Evolutionary conservation across 2,888 invertebrate species (phyloP).

Genomic region (Drosophila aldrichi): DNA sequence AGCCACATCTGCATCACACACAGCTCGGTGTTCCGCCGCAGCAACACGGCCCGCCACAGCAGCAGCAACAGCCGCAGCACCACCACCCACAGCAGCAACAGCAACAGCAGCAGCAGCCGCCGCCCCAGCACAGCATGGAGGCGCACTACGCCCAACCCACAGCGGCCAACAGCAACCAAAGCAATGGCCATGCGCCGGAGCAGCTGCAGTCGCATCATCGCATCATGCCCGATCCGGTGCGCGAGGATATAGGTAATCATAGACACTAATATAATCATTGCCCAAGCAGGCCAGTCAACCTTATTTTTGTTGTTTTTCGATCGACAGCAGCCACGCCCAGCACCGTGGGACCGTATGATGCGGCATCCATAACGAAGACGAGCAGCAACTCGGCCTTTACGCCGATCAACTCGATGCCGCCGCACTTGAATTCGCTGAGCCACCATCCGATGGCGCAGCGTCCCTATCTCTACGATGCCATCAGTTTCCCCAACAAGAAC

Average conservation of each 20-base stretch:
- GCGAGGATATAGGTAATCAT: slow-evolving; percentile 85
- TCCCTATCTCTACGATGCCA: slow-evolving; percentile 96
- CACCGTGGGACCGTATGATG: slow-evolving; percentile 86
- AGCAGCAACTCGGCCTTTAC: slow-evolving; percentile 96
- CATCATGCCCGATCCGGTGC: slow-evolving; percentile 87
- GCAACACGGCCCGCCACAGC: slow-evolving; percentile 85
- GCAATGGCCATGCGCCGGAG: slow-evolving; percentile 89
- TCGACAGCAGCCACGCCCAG: slow-evolving; percentile 82
- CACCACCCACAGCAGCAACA: slow-evolving; percentile 85
- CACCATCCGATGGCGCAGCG: slow-evolving; percentile 90
- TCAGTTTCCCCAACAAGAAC: slow-evolving; percentile 93
- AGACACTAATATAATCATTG: slow-evolving; percentile 83
- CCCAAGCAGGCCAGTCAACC: neutral
- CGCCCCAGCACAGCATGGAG: slow-evolving; percentile 88
- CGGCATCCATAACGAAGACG: slow-evolving; percentile 86
- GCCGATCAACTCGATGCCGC: slow-evolving; percentile 93
- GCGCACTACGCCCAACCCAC: slow-evolving; percentile 85
- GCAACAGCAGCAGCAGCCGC: slow-evolving; percentile 86
- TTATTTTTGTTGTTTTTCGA: neutral
- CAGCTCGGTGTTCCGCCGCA: slow-evolving; percentile 87
- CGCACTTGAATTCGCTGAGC: slow-evolving; percentile 90
- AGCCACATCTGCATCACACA: slow-evolving; percentile 87
- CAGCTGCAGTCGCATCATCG: slow-evolving; percentile 88
- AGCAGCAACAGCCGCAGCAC: slow-evolving; percentile 84
- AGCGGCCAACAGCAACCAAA: slow-evolving; percentile 86